Conservation (phyloP, 2,888 invertebrate species). For the Fabriciana adippe region DNA sequence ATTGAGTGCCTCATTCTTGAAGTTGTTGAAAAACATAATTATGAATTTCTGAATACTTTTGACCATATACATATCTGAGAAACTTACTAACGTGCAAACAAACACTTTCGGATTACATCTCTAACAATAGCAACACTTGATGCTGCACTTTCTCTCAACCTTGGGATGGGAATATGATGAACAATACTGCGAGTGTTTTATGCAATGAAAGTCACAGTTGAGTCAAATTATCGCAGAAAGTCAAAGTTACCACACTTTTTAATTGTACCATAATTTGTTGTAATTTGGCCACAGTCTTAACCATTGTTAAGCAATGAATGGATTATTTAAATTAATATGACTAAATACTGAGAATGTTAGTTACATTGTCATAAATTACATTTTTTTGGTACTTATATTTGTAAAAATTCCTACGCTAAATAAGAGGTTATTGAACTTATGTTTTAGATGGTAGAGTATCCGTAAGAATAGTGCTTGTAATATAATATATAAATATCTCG, state of each 20-base stretch:
- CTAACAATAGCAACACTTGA: constrained; percentile 41
- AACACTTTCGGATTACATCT: constrained; percentile 24
- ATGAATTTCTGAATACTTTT: not conserved
- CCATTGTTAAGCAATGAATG: constrained; percentile 12
- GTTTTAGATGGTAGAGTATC: too few species aligned
- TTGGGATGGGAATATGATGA: constrained; percentile 53
- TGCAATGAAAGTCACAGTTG: constrained; percentile 72
- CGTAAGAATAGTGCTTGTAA: too few species aligned
- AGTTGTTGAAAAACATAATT: too few species aligned
- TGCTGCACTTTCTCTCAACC: constrained; percentile 47
- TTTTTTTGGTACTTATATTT: too few species aligned
- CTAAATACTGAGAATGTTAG: not conserved
- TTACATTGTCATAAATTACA: not conserved
- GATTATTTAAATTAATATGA: constrained; percentile 10
- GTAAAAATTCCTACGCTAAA: too few species aligned
- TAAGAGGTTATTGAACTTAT: too few species aligned
- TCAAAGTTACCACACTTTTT: constrained; percentile 38
- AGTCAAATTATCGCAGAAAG: constrained; percentile 39
- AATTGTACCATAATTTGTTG: constrained; percentile 28
- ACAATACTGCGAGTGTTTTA: constrained; percentile 65
- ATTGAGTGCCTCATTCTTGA: too few species aligned
- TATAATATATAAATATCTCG: too few species aligned
- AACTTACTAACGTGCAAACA: constrained; percentile 13
- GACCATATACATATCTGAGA: not conserved
- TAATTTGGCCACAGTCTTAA: constrained; percentile 4